Evolutionary conservation across 2,797 vertebrate genomes (phyloP).

Genomic region (Epinephelus coioides): DNA sequence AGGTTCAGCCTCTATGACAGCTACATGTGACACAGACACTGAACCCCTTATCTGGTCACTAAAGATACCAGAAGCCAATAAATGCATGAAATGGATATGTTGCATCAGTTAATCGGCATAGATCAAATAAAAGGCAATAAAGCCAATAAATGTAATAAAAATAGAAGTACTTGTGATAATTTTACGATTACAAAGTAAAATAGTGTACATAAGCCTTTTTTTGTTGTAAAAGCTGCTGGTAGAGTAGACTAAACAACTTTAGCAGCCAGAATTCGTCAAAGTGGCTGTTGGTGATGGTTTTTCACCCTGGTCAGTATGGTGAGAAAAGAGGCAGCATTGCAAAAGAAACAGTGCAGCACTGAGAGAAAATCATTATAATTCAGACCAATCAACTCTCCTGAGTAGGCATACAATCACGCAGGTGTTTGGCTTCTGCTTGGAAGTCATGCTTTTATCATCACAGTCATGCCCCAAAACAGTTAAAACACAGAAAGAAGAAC

Average conservation of each 20-base stretch:
- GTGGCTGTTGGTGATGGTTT: constrained; percentile 16
- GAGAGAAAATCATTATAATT: constrained; percentile 19
- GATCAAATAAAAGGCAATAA: not conserved
- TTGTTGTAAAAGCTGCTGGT: constrained; percentile 4
- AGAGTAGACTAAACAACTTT: constrained; percentile 14
- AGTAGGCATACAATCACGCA: constrained; percentile 10
- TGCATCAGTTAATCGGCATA: not conserved
- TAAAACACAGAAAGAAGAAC: constrained; percentile 21
- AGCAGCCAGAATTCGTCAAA: not conserved
- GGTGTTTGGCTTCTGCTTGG: constrained; percentile 19
- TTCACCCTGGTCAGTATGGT: not conserved
- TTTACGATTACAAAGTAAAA: not conserved
- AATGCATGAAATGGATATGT: constrained; percentile 2
- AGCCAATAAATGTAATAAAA: not conserved
- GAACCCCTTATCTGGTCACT: constrained; percentile 2
- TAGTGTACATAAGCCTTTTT: not conserved
- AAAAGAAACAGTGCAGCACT: not conserved
- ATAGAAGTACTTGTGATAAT: not conserved
- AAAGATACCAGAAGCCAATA: not conserved
- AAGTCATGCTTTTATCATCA: constrained; percentile 24
- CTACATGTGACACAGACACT: constrained; percentile 28
- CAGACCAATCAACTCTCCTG: constrained; percentile 10
- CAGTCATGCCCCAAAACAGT: constrained; percentile 5
- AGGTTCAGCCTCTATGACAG: constrained; percentile 22
- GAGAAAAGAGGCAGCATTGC: constrained; percentile 9